Conservation (phyloP, 2,797 vertebrate species). For the Columba guinea region DNA sequence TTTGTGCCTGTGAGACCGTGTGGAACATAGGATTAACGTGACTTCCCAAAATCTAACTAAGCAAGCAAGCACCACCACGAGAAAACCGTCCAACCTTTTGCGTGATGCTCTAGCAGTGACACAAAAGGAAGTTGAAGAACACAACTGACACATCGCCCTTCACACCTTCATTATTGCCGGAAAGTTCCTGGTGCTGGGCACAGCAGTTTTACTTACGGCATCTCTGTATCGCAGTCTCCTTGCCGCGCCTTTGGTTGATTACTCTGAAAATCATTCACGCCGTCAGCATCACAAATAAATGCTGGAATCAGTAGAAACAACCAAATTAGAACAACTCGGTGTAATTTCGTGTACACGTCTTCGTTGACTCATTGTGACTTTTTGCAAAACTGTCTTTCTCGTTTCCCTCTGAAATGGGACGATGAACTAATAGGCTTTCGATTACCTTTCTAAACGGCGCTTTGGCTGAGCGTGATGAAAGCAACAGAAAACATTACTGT, state of each 20-base stretch:
- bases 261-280: not conserved
- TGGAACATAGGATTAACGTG: not conserved
- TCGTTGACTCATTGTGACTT: not conserved
- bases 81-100: not conserved
- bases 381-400: not conserved
- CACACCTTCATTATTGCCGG: constrained; percentile 3
- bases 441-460: not conserved
- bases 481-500: not conserved
- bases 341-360: not conserved
- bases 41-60: not conserved
- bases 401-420: not conserved
- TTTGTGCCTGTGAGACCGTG: not conserved
- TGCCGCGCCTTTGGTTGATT: not conserved
- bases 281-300: not conserved
- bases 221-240: not conserved
- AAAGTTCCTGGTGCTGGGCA: constrained; percentile 10
- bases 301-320: not conserved
- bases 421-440: not conserved
- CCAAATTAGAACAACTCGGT: not conserved
- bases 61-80: not conserved
- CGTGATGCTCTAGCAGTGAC: not conserved
- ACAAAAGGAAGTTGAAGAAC: constrained; percentile 33
- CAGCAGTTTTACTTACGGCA: constrained; percentile 23
- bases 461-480: not conserved
- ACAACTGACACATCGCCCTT: not conserved